Conservation (phyloP, 2,113 vertebrate species). For the Fulica atra region DNA sequence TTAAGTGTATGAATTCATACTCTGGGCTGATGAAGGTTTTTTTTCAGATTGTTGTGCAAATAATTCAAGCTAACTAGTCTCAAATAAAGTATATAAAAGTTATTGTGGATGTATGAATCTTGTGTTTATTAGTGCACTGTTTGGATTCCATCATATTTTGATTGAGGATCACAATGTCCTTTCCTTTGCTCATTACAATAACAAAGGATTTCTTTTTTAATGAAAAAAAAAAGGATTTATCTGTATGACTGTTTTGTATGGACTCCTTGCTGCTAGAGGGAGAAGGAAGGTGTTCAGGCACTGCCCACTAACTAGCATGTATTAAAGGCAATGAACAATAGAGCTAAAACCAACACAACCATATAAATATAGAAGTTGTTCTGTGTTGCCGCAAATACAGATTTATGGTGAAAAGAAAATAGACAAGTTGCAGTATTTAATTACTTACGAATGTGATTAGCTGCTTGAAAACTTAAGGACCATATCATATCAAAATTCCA, state of each 20-base stretch:
- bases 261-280: not conserved
- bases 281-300: not conserved
- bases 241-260: not conserved
- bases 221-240: not conserved
- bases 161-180: not conserved
- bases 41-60: not conserved
- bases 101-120: not conserved
- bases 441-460: constrained; percentile 30
- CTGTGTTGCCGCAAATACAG: constrained; percentile 11
- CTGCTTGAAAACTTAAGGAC: not conserved
- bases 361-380: not conserved
- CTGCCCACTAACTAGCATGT: not conserved
- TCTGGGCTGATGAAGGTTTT: not conserved
- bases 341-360: not conserved
- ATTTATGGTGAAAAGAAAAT: constrained; percentile 15
- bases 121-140: not conserved
- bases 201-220: no score
- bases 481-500: constrained; percentile 17
- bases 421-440: constrained; percentile 23
- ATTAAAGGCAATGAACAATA: constrained; percentile 12
- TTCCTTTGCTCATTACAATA: not conserved
- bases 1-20: not conserved
- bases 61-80: not conserved
- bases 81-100: not conserved
- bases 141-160: not conserved